These are phyloP conservation scores for Remorina albescens DNA, from an alignment of 2,797 vertebrate genomes.

Conservation along the genomic window DNA sequence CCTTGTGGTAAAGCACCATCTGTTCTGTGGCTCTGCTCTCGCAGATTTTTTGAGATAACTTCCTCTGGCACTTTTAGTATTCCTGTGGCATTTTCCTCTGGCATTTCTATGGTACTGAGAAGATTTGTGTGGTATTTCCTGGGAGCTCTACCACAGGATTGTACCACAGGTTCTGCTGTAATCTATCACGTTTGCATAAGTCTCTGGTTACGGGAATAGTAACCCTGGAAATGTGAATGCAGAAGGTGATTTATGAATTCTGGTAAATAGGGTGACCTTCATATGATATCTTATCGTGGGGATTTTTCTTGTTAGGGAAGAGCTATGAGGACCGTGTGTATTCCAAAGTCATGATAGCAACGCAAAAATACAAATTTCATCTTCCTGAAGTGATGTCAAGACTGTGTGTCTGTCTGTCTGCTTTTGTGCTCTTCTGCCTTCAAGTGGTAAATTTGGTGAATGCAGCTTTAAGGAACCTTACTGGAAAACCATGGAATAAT, in stretches of 20 bases:
- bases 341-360: not conserved
- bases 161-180: conserved; percentile 5
- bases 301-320: not conserved
- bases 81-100: not conserved
- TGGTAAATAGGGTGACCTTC: not conserved
- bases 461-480: not conserved
- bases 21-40: not conserved
- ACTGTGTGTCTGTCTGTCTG: not conserved
- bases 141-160: conserved; percentile 22
- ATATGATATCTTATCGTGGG: not conserved
- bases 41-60: not conserved
- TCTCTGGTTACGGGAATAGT: conserved; percentile 1
- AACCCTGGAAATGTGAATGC: not conserved
- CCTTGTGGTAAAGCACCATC: not conserved
- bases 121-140: conserved; percentile 17
- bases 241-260: not conserved
- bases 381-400: not conserved
- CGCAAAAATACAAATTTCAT: not conserved
- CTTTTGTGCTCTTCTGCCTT: not conserved
- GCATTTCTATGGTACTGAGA: not conserved
- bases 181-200: conserved; percentile 8
- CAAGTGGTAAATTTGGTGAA: not conserved
- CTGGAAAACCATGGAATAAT: not conserved
- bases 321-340: not conserved
- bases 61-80: conserved; percentile 17